Evolutionary conservation across 2,113 vertebrate species (phyloP), one percentile per base, ranked within the genome.

Genomic region (Cephalopterus ornatus): DNA sequence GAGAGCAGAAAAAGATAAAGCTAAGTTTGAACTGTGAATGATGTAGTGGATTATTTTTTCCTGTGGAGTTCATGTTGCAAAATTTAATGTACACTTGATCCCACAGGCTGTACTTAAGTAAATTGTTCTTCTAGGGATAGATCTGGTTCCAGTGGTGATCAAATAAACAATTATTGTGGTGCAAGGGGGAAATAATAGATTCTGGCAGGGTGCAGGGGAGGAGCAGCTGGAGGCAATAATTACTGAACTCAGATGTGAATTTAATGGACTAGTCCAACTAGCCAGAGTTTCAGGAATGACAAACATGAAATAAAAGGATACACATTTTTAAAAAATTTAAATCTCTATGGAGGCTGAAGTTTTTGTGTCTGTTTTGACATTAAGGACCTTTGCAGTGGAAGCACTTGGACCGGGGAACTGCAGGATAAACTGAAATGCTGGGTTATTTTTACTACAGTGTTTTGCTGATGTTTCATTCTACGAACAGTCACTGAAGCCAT

Each of bases 201-300:
- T 86, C 86, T 96, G 86, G 89, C 92, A 92, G 89, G 93, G 94
- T 65, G 61, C 55, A 76, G 75, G 84, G 79, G 77, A 77, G 73
- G 86, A 95, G 89, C 92, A 96, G 92, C 95, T 97, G 94, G 86
- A 92, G 65, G 72, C 80, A 93, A 9, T 96, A 86, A 96, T 97
- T 96, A 47, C 89, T 84, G 55, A 90, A 95, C 73, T 47, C 39
- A 81, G 68, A 93, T 92, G 83, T 89, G 56, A 91, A 67, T 89
- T 74, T 84, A 93, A 95, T 95, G 68, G 24, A 63, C 79, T 88
- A 71, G 33, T 83, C 75, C 50, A 67, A 91, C 77, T 55, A 91
- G 56, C 10, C 63, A 46, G 62, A 62, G 30, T 75, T 78, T 75
- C 53, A 89, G 62, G 33, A 89, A 52, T 2, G 5, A 28, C 55